phyloP scores from a whole-genome alignment of 2,797 vertebrate species.

The Podarcis lilfordi region DNA sequence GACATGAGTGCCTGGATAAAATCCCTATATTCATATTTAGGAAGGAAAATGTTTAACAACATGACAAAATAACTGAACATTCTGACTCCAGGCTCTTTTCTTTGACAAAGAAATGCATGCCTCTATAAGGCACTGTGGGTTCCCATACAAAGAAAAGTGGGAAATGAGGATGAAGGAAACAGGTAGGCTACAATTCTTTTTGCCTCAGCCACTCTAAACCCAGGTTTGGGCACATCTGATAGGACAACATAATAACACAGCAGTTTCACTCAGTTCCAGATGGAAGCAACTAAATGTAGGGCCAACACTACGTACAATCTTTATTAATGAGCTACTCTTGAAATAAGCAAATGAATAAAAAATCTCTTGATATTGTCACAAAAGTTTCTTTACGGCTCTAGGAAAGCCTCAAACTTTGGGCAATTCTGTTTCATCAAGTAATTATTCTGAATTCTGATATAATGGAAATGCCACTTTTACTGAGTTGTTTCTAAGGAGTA shows the following conservation, averaged over 20 bases:
- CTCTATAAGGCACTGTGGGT: not conserved
- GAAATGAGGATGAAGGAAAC: no score
- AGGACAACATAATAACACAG: not conserved
- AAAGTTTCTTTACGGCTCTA: no score
- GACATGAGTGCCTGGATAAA: not conserved
- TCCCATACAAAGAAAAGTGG: not conserved
- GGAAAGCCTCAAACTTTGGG: no score
- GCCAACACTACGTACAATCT: no score
- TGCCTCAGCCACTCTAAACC: not conserved
- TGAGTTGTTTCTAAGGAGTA: no score
- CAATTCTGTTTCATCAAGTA: no score
- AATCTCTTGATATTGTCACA: no score
- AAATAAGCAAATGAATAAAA: no score
- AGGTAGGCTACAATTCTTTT: not conserved
- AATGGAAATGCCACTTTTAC: no score
- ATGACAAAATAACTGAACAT: not conserved
- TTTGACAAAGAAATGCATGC: not conserved
- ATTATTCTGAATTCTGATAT: no score
- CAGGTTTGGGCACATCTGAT: not conserved
- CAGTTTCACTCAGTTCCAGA: not conserved
- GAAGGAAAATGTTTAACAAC: conserved; percentile 14
- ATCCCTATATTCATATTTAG: not conserved
- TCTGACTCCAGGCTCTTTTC: not conserved
- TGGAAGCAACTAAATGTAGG: not conserved
- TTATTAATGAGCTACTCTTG: no score